Percentiles rank a stretch among this genome's conserved stretches.
phyloP scores from a whole-genome alignment of 2,888 invertebrate species.

The Nephrotoma appendiculata region DNA sequence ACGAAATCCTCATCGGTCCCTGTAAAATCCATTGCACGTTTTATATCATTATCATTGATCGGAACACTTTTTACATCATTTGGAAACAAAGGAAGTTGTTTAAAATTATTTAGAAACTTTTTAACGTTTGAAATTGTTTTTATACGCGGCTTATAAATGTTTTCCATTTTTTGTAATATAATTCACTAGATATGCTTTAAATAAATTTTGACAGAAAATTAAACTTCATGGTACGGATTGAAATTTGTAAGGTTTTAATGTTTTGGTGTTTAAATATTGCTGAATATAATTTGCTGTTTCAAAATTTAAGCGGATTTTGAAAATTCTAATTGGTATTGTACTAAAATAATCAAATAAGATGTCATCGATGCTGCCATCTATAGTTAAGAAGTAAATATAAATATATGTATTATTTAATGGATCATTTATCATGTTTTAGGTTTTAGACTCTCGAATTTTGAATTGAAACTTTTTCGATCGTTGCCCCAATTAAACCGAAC shows the following conservation, averaged over 20 bases:
- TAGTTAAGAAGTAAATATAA: not conserved
- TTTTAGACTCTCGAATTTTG: no score
- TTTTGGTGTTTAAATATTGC: not conserved
- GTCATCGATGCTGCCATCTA: not conserved
- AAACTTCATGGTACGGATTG: not conserved
- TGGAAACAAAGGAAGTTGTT: constrained; percentile 6
- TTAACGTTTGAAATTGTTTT: constrained; percentile 17
- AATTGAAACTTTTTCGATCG: no score
- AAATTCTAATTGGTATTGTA: not conserved
- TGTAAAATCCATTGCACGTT: not conserved
- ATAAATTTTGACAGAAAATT: not conserved
- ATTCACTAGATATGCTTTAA: not conserved
- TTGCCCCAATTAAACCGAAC: no score
- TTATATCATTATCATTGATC: constrained; percentile 12
- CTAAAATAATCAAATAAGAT: not conserved
- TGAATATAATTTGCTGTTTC: not conserved
- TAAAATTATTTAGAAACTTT: constrained; percentile 18
- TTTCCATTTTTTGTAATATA: constrained; percentile 20
- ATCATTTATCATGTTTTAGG: not conserved
- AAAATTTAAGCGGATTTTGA: not conserved
- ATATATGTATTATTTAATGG: not conserved
- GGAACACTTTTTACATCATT: constrained; percentile 11
- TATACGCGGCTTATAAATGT: constrained; percentile 16
- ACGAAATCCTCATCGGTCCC: not conserved
- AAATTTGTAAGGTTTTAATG: not conserved